These are phyloP conservation scores for Verasper variegatus DNA, from an alignment of 2,113 vertebrate species.

Conservation along the genomic window DNA sequence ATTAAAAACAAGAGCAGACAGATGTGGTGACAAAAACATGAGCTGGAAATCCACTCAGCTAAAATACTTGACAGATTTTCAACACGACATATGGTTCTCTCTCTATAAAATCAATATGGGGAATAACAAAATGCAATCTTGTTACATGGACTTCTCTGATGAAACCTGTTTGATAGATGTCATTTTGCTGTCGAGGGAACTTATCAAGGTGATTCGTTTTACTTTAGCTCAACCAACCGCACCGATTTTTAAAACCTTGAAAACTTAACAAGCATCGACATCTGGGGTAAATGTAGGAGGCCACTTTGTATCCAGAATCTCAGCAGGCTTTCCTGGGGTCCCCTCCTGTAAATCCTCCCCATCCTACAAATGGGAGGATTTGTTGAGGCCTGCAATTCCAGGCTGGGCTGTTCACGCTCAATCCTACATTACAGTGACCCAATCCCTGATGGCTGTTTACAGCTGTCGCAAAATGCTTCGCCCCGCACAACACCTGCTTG, in stretches of 20 bases:
- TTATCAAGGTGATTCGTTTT: not conserved
- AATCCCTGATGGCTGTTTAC: constrained; percentile 73
- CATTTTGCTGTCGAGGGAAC: constrained; percentile 1
- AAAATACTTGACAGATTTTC: not conserved
- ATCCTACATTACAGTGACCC: constrained; percentile 52
- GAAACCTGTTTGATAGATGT: not conserved
- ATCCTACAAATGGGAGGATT: constrained; percentile 31
- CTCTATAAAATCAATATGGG: not conserved
- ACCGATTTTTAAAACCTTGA: not conserved
- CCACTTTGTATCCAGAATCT: not conserved
- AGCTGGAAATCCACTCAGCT: not conserved
- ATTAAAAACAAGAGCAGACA: not conserved
- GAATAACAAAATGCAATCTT: not conserved
- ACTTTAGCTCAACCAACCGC: not conserved
- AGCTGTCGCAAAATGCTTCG: constrained; percentile 64
- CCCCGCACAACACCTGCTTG: constrained; percentile 65
- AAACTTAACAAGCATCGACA: not conserved
- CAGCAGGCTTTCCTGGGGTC: constrained; percentile 1
- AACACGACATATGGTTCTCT: not conserved
- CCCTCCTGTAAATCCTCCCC: constrained; percentile 17
- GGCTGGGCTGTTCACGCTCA: constrained; percentile 7
- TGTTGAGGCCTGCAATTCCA: constrained; percentile 39
- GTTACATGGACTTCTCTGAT: not conserved
- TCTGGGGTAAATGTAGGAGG: not conserved
- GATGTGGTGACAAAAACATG: not conserved